Base-by-base conservation (phyloP, 2,888 invertebrate species). In the Pyralis farinalis region DNA sequence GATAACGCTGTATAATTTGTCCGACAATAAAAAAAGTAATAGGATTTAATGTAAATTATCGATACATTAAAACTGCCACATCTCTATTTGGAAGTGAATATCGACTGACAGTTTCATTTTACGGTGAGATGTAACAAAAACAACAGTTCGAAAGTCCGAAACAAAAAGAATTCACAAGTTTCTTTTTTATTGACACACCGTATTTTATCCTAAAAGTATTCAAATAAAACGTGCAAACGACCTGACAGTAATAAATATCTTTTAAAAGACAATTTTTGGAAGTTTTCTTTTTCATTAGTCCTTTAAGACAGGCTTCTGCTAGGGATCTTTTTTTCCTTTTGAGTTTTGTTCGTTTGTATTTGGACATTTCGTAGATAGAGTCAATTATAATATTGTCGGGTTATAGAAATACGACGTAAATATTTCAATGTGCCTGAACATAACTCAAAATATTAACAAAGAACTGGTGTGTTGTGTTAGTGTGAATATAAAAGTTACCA, bases 181-280 rank as follows among this genome's bases (percentile, higher is more conserved):
- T 30, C 37, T 32, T 22, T 39, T 45, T 42, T 38, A 47, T 44
- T 38, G 42, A 46, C 46, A 47, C 30, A 37, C 40, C 35, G 35
- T 38, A 35, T 38, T 41, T 31, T 31, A 27, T 37, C 39, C 20
- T 12, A 12, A 29, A 42, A 46, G 49, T 44, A 52, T 48, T 44
- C 46, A 41, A 46, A 49, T 44, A 40, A 44, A 43, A 46, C 43
- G 32, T 28, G 40, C 30, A 40, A 40, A 39, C 25, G 33, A 39
- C 27, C 37, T 32, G 30, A 12, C 27, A 37, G 38, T 34, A 44
- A 41, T 41, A 44, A 41, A 44, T 41, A 41, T 41, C 41, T 44
- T 30, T 31, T 11, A 41, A 34, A 39, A 31, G 33, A 28, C 32
- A 39, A 28, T 33, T 12, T n/a, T 20, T 28, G 27, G 34, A 16